Evolutionary conservation across 2,797 vertebrate genomes (phyloP), one percentile per base, ranked within the genome.

Genomic region (Takifugu ocellatus): DNA sequence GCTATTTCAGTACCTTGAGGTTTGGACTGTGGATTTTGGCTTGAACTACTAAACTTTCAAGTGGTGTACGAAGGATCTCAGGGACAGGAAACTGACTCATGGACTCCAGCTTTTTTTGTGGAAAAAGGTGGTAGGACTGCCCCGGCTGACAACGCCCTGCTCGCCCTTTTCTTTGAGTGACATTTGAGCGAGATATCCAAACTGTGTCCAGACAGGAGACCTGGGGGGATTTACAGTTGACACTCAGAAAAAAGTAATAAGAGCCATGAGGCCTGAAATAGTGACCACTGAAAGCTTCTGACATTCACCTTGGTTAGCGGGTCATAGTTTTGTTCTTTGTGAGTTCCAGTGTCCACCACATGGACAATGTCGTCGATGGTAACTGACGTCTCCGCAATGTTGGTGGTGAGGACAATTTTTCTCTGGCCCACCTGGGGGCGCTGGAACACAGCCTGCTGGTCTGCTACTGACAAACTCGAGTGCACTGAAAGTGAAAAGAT

Each of bases 351-450:
- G 82, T 99, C 95, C 68, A 98, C 93, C 54, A 99, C 97, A 0
- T 99, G 94, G 27, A 98, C 96, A 0, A 98, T 94, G 81, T 99
- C 96, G 0, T 99, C 93, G 55, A 99, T 94, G 11, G 97, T 99
- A 86, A 99, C 92, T 54, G 97, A 97, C 1, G 96, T 99, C 86
- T 99, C 96, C 0, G 96, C 97, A 0, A 99, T 96, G 81, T 98
- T 99, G 54, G 97, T 99, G 56, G 96, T 87, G 56, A 99, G 84
- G 46, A 98, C 94, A 0, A 99, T 94, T 87, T 99, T 99, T 60
- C 97, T 93, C 63, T 90, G 87, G 0, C 93, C 93, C 0, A 70
- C 72, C 0, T 87, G 92, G 11, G 96, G 93, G 57, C 68, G 91
- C 78, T 94, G 94, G 82, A 99, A 98, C 65, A 98, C 97, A 42